Evolutionary conservation across 1,140 invertebrate species (phyloP).

Genomic region (Tenebrio molitor): DNA sequence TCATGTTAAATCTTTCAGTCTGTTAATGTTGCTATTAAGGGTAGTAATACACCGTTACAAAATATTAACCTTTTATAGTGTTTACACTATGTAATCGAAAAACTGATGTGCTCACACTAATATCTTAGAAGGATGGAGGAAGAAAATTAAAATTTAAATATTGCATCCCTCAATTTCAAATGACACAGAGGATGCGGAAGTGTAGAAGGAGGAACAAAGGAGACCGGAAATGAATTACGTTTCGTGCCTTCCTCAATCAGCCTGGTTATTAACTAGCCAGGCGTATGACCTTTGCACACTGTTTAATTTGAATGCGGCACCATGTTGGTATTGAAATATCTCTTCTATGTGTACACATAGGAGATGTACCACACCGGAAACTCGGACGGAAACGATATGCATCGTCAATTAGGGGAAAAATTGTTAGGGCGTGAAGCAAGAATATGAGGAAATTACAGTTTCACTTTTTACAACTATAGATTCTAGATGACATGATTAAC

Average conservation of each 20-base stretch:
- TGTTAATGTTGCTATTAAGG: too few species aligned
- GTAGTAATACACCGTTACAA: too few species aligned
- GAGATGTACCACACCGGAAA: slow-evolving; percentile 37
- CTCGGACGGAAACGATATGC: slow-evolving; percentile 16
- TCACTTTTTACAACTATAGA: too few species aligned
- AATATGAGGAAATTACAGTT: neutral
- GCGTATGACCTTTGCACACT: slow-evolving; percentile 36
- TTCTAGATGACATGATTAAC: too few species aligned
- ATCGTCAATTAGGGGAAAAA: slow-evolving; percentile 41
- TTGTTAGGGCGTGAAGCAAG: slow-evolving; percentile 7
- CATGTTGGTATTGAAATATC: neutral
- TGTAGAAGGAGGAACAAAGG: slow-evolving; percentile 36
- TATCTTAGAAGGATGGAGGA: too few species aligned
- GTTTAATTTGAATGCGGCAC: slow-evolving; percentile 7
- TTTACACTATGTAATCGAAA: too few species aligned
- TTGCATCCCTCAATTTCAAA: slow-evolving; percentile 8
- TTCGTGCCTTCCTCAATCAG: slow-evolving; percentile 42
- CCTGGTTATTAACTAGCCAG: slow-evolving; percentile 30
- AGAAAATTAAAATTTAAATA: slow-evolving; percentile 7
- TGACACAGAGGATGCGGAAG: slow-evolving; percentile 25
- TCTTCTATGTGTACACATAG: slow-evolving; percentile 22
- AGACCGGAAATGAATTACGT: slow-evolving; percentile 42
- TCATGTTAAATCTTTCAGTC: too few species aligned
- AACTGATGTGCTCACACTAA: too few species aligned
- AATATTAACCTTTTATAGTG: too few species aligned